phyloP scores from a whole-genome alignment of 1,140 invertebrate genomes.

The Drosophila funebris region DNA sequence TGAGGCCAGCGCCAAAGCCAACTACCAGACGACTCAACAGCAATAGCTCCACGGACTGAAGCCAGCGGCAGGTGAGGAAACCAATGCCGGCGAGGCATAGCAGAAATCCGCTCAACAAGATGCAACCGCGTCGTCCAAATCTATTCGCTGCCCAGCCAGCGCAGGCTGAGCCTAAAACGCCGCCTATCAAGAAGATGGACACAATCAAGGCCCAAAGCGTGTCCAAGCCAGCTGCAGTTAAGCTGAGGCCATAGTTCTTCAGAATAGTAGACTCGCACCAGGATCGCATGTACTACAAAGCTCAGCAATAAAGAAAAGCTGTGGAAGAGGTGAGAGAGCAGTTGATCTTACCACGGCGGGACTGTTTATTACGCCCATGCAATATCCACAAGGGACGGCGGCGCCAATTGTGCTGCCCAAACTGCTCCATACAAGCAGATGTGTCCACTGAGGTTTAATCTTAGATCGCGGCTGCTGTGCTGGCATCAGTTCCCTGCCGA shows the following conservation, averaged over 20 bases:
- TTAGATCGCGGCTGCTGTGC: too few species aligned
- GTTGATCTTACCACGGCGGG: slow-evolving; percentile 37
- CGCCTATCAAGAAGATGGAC: slow-evolving; percentile 91
- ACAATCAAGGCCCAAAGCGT: slow-evolving; percentile 91
- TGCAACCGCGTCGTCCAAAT: slow-evolving; percentile 85
- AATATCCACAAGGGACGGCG: slow-evolving; percentile 93
- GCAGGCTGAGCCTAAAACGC: slow-evolving; percentile 89
- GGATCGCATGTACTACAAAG: slow-evolving; percentile 86
- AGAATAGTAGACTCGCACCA: slow-evolving; percentile 89
- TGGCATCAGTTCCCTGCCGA: background rate
- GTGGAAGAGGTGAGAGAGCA: background rate
- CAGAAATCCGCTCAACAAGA: slow-evolving; percentile 46
- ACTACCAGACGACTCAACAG: slow-evolving; percentile 88
- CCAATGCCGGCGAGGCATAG: slow-evolving; percentile 84
- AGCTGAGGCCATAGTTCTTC: slow-evolving; percentile 84
- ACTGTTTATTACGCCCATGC: slow-evolving; percentile 94
- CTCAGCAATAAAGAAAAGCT: background rate
- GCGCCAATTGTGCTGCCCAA: slow-evolving; percentile 89
- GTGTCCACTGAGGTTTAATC: slow-evolving; percentile 47
- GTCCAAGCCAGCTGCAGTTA: slow-evolving; percentile 85
- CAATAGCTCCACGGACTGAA: slow-evolving; percentile 89
- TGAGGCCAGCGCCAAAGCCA: slow-evolving; percentile 88
- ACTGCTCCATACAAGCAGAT: slow-evolving; percentile 52
- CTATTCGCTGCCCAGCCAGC: slow-evolving; percentile 89
- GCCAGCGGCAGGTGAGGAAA: slow-evolving; percentile 86